Evolutionary conservation across 35 echinoderm and acorn worm species (phyloP), one percentile per base, ranked within the genome.

Genomic region (Hemicentrotus pulcherrimus): DNA sequence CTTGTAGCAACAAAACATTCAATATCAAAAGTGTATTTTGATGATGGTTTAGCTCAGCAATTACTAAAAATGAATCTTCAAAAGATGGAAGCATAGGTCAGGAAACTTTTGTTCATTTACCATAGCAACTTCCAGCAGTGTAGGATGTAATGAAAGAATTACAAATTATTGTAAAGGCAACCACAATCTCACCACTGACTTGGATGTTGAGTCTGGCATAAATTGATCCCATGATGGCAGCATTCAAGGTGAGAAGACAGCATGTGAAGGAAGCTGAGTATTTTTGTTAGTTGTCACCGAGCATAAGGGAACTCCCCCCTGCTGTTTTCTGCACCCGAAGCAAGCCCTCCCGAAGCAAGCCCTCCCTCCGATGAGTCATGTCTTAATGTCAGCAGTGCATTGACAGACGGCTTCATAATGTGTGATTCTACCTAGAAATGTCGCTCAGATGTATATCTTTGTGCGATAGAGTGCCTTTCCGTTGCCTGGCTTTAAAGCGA

Each of bases 401-500:
- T 78, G 65, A 78, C n/a, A 78, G 65, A 78, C 65, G 24, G 65
- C 65, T 78, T 78, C 65, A 78, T 78, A 78, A 78, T 78, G 24
- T n/a, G 22, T 78, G 65, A 78, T 78, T 78, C 65, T 78, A 22
- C 24, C 6, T 78, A 22, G 65, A 78, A 78, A 78, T 78, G 65
- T 78, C 28, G 65, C 65, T 28, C 15, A 78, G 65, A 78, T 78
- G 7, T 78, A 22, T 78, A 78, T 78, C 65, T 78, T 78, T 28
- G 18, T 78, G 65, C 7, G 61, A 16, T 70, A 28, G 61, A 70
- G 65, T 78, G 65, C 65, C 65, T 78, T 78, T 78, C 65, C 65
- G 22, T n/a, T 78, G 65, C 65, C 65, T 78, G 65, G 65, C 19
- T 12, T 55, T 55, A 55, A 78, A n/a, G 65, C 4, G 65, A 78